Evolutionary conservation across 1,140 invertebrate species (phyloP).

Genomic region (Sinella curviseta): DNA sequence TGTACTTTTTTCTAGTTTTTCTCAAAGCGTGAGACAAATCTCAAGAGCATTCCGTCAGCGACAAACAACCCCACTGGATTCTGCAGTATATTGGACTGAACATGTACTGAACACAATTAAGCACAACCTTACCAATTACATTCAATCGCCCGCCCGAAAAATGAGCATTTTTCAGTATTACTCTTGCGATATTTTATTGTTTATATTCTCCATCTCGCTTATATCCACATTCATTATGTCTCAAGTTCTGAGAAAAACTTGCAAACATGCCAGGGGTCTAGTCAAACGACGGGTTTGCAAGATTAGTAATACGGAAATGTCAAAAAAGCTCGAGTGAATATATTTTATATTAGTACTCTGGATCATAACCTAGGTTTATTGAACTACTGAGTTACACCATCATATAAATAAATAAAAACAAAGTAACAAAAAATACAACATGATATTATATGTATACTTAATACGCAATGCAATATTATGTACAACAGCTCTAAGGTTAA

Average conservation of each 20-base stretch:
- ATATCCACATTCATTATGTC: not conserved
- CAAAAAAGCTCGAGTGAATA: too few relatives aligned
- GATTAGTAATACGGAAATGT: not conserved
- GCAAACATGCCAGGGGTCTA: not conserved
- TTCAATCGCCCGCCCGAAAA: constrained; percentile 56
- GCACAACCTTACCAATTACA: constrained; percentile 60
- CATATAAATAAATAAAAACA: too few relatives aligned
- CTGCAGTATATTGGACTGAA: constrained; percentile 64
- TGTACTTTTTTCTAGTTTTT: not conserved
- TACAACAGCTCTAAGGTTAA: too few relatives aligned
- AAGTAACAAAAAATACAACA: not conserved
- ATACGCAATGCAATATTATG: not conserved
- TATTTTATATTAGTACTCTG: too few relatives aligned
- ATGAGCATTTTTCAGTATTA: constrained; percentile 59
- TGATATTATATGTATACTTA: too few relatives aligned
- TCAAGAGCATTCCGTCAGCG: constrained; percentile 59
- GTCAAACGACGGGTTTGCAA: not conserved
- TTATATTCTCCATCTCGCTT: not conserved
- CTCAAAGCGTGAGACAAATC: constrained; percentile 56
- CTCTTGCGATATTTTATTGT: constrained; percentile 57
- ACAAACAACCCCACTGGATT: constrained; percentile 59
- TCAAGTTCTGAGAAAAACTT: not conserved
- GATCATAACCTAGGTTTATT: too few relatives aligned
- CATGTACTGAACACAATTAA: constrained; percentile 54
- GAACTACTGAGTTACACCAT: too few relatives aligned